Conservation (phyloP, 2,888 invertebrate species). For the Ennomos erosarius region DNA sequence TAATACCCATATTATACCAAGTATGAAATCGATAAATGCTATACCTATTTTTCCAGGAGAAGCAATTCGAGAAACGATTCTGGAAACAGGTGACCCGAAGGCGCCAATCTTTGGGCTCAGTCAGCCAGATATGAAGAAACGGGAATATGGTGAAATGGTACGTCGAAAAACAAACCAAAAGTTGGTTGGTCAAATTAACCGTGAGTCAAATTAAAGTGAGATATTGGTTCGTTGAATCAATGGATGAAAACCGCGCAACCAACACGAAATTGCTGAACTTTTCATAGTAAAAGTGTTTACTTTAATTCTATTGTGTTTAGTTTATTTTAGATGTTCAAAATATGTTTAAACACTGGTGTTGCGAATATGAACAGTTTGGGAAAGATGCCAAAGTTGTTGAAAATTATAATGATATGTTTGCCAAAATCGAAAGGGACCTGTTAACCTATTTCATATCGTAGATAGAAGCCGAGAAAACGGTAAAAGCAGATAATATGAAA, state of each 20-base stretch:
- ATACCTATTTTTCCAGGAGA: constrained; percentile 85
- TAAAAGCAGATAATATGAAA: constrained; percentile 23
- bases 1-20: not conserved
- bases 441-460: constrained; percentile 79
- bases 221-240: no score
- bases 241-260: no score
- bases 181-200: constrained; percentile 19
- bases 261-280: not conserved
- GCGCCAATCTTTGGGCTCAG: constrained; percentile 84
- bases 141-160: constrained; percentile 28
- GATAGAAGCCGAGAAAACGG: constrained; percentile 47
- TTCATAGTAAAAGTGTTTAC: constrained; percentile 55
- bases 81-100: constrained; percentile 92
- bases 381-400: constrained; percentile 67
- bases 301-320: constrained; percentile 30
- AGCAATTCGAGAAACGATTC: constrained; percentile 90
- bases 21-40: constrained; percentile 8
- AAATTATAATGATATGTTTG: constrained; percentile 51
- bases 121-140: constrained; percentile 72
- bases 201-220: no score
- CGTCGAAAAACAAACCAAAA: no score
- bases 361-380: constrained; percentile 15
- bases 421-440: constrained; percentile 78
- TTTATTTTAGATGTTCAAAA: constrained; percentile 12
- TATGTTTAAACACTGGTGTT: constrained; percentile 3